phyloP scores from a whole-genome alignment of 2,888 invertebrate species.

The Serrognathus titanus region DNA sequence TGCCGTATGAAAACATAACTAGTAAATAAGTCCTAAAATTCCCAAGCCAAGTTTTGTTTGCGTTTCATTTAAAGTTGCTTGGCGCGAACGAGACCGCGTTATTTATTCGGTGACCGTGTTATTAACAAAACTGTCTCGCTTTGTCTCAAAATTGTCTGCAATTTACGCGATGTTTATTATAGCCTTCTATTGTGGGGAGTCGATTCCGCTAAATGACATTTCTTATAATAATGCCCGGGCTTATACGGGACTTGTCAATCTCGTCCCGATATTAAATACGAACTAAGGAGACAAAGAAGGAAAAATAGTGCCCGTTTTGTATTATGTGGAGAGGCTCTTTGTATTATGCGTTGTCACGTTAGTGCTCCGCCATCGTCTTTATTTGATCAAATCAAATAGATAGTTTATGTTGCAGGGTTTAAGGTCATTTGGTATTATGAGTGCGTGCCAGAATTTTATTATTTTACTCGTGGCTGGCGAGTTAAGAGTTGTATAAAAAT shows the following conservation, averaged over 20 bases:
- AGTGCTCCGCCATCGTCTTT: constrained; percentile 1
- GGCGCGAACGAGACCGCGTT: constrained; percentile 23
- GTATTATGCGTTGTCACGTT: constrained; percentile 16
- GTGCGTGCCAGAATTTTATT: too few relatives aligned
- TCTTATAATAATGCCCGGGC: constrained; percentile 21
- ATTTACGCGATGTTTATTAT: constrained; percentile 32
- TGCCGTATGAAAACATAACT: constrained; percentile 15
- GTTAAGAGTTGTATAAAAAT: too few relatives aligned
- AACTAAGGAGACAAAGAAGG: constrained; percentile 3
- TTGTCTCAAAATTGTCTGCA: constrained; percentile 27
- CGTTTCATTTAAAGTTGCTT: constrained; percentile 22
- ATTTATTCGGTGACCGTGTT: constrained; percentile 27
- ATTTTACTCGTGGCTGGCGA: too few relatives aligned
- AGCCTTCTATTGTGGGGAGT: constrained; percentile 28
- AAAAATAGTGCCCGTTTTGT: constrained; percentile 7
- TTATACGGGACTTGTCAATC: constrained; percentile 15
- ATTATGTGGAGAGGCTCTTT: constrained; percentile 7
- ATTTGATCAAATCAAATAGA: too few relatives aligned
- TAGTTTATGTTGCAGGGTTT: too few relatives aligned
- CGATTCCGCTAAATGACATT: constrained; percentile 27
- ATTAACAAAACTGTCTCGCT: constrained; percentile 25
- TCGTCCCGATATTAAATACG: constrained; percentile 7
- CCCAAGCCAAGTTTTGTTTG: constrained; percentile 15
- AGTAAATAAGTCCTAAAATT: constrained; percentile 18
- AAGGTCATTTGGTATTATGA: too few relatives aligned